These are phyloP conservation scores for Ariolimax columbianus DNA, from an alignment of 2,888 invertebrate species.

Conservation along the genomic window DNA sequence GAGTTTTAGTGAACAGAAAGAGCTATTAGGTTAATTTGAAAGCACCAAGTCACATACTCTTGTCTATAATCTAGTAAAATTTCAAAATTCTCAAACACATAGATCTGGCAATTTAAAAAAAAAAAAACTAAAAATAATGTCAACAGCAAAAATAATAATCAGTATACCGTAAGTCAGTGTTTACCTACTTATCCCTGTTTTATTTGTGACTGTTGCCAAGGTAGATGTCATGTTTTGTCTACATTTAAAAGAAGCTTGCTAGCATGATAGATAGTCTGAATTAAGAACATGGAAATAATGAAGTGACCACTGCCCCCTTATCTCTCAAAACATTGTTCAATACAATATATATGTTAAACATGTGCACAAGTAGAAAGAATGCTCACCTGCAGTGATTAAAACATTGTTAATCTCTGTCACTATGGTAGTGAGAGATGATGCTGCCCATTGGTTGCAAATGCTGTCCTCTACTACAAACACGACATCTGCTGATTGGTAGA, in stretches of 20 bases:
- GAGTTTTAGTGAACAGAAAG: too few relatives aligned
- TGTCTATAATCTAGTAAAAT: too few relatives aligned
- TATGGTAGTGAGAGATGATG: slow-evolving; percentile 67
- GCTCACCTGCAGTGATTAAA: slow-evolving; percentile 64
- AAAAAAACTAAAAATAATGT: too few relatives aligned
- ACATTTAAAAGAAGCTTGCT: neutral
- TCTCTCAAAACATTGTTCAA: neutral
- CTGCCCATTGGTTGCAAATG: slow-evolving; percentile 87
- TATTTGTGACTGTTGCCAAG: neutral
- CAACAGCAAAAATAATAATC: too few relatives aligned
- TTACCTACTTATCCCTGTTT: too few relatives aligned
- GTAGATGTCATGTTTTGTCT: neutral
- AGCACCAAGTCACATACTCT: too few relatives aligned
- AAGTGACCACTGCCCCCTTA: too few relatives aligned
- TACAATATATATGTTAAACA: neutral
- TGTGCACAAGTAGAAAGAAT: neutral
- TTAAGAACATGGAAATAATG: neutral
- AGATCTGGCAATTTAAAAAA: too few relatives aligned
- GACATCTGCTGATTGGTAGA: slow-evolving; percentile 88
- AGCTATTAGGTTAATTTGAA: too few relatives aligned
- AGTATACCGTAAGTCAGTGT: too few relatives aligned
- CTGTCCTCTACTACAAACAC: slow-evolving; percentile 90
- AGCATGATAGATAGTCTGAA: neutral
- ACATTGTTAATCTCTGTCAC: slow-evolving; percentile 70
- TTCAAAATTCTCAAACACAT: too few relatives aligned